Evolutionary conservation across 2,888 invertebrate genomes (phyloP), one percentile per base, ranked within the genome.

Genomic region (Onchidella celtica): DNA sequence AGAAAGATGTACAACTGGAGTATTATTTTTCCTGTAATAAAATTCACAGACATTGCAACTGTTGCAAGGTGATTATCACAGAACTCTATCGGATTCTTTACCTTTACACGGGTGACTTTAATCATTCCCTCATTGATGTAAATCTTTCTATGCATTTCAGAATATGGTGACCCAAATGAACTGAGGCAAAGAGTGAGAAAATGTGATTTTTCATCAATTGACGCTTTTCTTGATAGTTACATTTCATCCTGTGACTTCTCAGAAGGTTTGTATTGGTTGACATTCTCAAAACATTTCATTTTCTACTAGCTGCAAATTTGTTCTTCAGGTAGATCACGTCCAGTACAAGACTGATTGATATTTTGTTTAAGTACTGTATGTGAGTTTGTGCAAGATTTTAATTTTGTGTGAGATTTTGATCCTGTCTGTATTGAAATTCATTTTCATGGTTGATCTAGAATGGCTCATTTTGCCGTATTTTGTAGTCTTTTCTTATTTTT

Each of bases 141-240:
- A 27, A n/a, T 17, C 14, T 47, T 11, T 66, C 6, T 17, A 21
- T 78, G n/a, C 59, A 11, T 70, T 79, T 0, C 72, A 79, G 79
- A 72, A 47, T 38, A 27, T n/a, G 69, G 29, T 61, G 79, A 79
- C 47, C 29, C 63, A 6, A n/a, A 29, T n/a, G 47, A 66, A 21
- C 36, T 79, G 27, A 65, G 79, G 47, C 77, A 79, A 38, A 69
- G 24, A 59, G 75, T 83, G 32, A 69, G 83, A 61, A 83, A 79
- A 55, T 68, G 79, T 69, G 83, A 83, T 61, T 83, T 83, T 34
- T 79, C 83, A 6, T 75, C 55, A 63, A 79, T 83, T 63, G 38
- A 72, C 11, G 59, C 75, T 36, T 83, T 83, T 55, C 9, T 74
- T 11, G 3, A 59, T 4, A 75, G 79, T 38, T 61, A 74, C 3